A percentile compares a stretch with the other conserved stretches of the same genome.
phyloP scores from a whole-genome alignment of 2,113 vertebrate genomes.

The Collichthys lucidus region DNA sequence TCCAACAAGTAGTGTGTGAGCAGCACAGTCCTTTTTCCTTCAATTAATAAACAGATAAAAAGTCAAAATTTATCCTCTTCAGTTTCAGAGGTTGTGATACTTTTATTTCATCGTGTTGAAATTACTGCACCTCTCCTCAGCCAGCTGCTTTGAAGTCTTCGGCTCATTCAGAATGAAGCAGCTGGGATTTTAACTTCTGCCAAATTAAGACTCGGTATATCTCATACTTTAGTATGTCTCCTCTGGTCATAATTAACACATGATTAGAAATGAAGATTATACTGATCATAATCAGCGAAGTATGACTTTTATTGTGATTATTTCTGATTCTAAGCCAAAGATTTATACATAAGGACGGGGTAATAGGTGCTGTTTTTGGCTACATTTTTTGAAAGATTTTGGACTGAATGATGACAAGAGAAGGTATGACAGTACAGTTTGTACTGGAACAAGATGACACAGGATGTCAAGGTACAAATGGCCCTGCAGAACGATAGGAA shows the following conservation, averaged over 20 bases:
- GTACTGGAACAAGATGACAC: background rate
- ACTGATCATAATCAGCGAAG: background rate
- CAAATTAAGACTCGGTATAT: background rate
- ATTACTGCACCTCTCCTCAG: background rate
- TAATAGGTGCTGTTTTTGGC: constrained; percentile 14
- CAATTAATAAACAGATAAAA: constrained; percentile 37
- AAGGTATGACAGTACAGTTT: background rate
- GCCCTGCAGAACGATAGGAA: background rate
- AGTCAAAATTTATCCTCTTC: constrained; percentile 14
- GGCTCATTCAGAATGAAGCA: background rate
- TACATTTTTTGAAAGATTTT: background rate
- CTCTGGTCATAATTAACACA: background rate
- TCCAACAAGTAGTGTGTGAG: constrained; percentile 4
- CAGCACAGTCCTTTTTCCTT: background rate
- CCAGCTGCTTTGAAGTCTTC: constrained; percentile 15
- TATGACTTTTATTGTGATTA: background rate
- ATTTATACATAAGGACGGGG: background rate
- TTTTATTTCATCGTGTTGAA: constrained; percentile 39
- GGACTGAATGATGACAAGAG: background rate
- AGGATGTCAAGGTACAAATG: background rate
- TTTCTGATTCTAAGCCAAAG: background rate
- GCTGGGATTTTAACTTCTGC: background rate
- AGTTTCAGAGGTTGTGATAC: constrained; percentile 3
- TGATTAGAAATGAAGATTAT: background rate
- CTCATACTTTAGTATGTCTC: background rate